Conservation (phyloP, 2,888 invertebrate species). For the Mesodorylaimus sp. region DNA sequence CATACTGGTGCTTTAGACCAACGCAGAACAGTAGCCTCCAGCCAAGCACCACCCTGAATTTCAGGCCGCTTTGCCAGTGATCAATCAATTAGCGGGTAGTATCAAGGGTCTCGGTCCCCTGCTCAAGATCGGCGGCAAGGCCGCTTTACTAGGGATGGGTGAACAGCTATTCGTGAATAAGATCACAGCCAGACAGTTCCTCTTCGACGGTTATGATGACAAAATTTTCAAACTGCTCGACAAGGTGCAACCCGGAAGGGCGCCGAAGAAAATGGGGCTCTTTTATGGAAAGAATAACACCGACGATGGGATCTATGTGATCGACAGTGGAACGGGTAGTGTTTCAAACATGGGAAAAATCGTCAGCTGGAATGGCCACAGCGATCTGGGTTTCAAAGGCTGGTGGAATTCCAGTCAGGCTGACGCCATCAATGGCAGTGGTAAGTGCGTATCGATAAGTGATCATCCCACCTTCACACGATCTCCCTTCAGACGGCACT, state of each 20-base stretch:
- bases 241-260: no score
- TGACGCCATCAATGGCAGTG: neutral
- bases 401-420: neutral
- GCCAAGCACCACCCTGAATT: neutral
- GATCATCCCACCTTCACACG: neutral
- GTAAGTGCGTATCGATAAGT: neutral
- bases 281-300: constrained; percentile 4
- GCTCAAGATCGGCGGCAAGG: neutral
- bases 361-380: neutral
- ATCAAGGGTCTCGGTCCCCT: neutral
- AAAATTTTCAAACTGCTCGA: neutral
- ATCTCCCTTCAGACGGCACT: constrained; percentile 7
- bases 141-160: neutral
- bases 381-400: neutral
- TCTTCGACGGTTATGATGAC: constrained; percentile 4
- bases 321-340: neutral
- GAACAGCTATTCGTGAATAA: neutral
- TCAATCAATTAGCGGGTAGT: no score
- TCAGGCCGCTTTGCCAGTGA: constrained; percentile 1
- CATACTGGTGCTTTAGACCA: no score
- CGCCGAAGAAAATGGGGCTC: neutral
- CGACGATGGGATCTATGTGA: constrained; percentile 6
- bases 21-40: no score
- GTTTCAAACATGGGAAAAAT: neutral
- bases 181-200: neutral